Base-by-base conservation (phyloP, 2,113 vertebrate species). In the Notothenia coriiceps region DNA sequence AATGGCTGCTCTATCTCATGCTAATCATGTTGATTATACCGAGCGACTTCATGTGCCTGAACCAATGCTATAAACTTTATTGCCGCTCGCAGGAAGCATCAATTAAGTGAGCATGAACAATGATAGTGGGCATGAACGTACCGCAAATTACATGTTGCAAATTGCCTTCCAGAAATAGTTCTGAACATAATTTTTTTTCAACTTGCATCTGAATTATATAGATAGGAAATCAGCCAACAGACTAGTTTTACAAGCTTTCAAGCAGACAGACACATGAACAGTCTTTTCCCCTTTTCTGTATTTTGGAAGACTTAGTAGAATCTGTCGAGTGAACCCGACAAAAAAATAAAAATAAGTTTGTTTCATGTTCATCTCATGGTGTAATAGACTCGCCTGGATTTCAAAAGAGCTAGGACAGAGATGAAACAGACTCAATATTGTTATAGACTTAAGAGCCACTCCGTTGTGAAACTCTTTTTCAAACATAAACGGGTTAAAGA, bases 401-500 rank as follows among this genome's bases (percentile, higher is more conserved):
- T 29, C 43, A 11, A 13, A 1, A 9, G 49, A 61, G 79, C 25
- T n/a, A 25, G n/a, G 60, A 64, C 3, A 54, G 46, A 85, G 61
- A 86, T 77, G 35, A 86, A 72, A 59, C 35, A 50, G 50, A 49
- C 10, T 51, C 40, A 62, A 47, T 70, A 52, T 64, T 70, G 64
- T 46, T 46, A 35, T 1, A 60, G 50, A 83, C 74, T 69, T 57
- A 59, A 79, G 67, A 79, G 67, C 9, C 35, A 59, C 61, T 71
- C 47, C 33, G 44, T 68, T 57, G 44, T 15, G 50, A 62, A 73
- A 50, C 65, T 62, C n/a, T 40, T 64, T 59, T 78, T 88, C 33
- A 74, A 82, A 85, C 80, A 81, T 43, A 79, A 82, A 78, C 66
- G 79, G 66, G 50, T 6, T 65, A 47, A 43, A 68, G 73, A 74